phyloP scores from a whole-genome alignment of 2,113 vertebrate genomes.

The Athene noctua region DNA sequence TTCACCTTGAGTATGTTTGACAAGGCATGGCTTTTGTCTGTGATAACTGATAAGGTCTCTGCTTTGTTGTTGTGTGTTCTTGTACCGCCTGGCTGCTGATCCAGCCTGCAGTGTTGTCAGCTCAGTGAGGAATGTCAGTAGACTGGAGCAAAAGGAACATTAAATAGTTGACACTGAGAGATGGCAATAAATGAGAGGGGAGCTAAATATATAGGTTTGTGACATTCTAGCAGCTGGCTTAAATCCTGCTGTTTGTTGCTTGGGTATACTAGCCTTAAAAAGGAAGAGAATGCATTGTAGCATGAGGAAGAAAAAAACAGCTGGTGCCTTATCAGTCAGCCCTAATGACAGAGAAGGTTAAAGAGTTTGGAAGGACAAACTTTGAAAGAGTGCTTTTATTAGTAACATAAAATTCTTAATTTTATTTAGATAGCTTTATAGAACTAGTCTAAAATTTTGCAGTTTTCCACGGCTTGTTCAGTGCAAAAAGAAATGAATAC shows the following conservation, averaged over 20 bases:
- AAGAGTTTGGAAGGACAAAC: slow-evolving; percentile 67
- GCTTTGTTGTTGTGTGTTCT: slow-evolving; percentile 21
- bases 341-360: slow-evolving; percentile 88
- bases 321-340: slow-evolving; percentile 83
- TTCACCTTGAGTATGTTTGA: neutral
- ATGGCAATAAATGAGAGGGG: slow-evolving; percentile 70
- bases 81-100: slow-evolving; percentile 5
- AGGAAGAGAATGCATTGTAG: slow-evolving; percentile 84
- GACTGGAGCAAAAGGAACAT: slow-evolving; percentile 37
- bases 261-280: slow-evolving; percentile 75
- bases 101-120: neutral
- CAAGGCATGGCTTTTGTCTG: slow-evolving; percentile 26
- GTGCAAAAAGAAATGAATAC: neutral
- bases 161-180: slow-evolving; percentile 41
- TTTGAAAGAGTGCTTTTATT: slow-evolving; percentile 23
- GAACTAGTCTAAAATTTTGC: neutral
- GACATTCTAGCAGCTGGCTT: slow-evolving; percentile 69
- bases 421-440: neutral
- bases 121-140: slow-evolving; percentile 39
- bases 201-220: slow-evolving; percentile 75
- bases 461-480: fast-evolving
- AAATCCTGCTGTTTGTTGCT: slow-evolving; percentile 66
- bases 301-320: slow-evolving; percentile 66
- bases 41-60: neutral
- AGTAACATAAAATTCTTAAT: neutral